Conservation (phyloP, 2,888 invertebrate genomes). For the Augiades crinisus region DNA sequence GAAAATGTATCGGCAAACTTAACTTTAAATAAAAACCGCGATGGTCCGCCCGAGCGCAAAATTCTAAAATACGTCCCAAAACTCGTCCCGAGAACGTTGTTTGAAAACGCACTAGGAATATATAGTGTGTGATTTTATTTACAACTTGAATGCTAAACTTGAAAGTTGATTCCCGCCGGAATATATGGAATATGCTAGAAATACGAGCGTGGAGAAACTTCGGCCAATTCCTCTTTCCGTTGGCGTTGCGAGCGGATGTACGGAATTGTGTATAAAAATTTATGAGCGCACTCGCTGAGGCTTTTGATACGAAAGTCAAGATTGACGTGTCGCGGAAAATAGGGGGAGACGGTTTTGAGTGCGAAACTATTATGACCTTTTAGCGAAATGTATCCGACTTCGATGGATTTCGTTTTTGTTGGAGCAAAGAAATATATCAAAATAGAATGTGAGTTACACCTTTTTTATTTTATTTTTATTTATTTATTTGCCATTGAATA, state of each 20-base stretch:
- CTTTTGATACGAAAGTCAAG: slow-evolving; percentile 2
- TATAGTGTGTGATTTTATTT: slow-evolving; percentile 18
- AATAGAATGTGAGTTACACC: no score
- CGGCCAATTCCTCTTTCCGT: slow-evolving; percentile 16
- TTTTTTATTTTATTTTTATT: no score
- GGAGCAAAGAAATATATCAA: no score
- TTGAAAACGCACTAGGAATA: slow-evolving; percentile 12
- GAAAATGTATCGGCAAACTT: no score
- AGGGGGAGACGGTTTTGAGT: no score
- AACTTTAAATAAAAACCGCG: no score
- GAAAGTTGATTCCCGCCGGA: slow-evolving; percentile 12
- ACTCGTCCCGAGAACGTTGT: slow-evolving; percentile 1
- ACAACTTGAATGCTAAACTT: slow-evolving; percentile 19
- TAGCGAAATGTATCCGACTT: no score
- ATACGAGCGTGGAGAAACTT: slow-evolving; percentile 12
- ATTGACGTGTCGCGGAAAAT: slow-evolving; percentile 1
- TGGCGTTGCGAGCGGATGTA: slow-evolving; percentile 10
- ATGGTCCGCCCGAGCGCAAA: neutral
- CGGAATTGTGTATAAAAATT: slow-evolving; percentile 17
- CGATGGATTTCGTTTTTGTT: no score
- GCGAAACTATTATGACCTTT: no score
- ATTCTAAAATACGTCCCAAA: slow-evolving; percentile 7
- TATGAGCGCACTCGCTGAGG: slow-evolving; percentile 4
- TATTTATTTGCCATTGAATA: no score
- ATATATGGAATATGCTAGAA: slow-evolving; percentile 10